These are phyloP conservation scores for Barbus barbus DNA, from an alignment of 2,113 vertebrate species.

Conservation along the genomic window DNA sequence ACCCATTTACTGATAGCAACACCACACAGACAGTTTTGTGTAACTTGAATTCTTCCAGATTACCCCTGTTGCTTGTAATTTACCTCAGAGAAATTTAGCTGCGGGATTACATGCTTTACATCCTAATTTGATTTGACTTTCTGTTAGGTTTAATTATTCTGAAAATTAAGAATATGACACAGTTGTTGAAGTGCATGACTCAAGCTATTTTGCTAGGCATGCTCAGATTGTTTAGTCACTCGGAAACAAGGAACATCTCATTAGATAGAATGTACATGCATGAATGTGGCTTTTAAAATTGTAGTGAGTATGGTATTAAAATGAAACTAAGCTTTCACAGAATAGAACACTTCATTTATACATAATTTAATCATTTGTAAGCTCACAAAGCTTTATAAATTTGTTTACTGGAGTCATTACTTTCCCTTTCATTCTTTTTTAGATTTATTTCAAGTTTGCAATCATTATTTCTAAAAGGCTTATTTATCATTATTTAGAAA, in stretches of 20 bases:
- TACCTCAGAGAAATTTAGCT: not conserved
- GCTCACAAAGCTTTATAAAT: not conserved
- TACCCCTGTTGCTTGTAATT: not conserved
- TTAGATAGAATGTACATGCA: too few relatives aligned
- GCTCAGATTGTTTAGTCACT: not conserved
- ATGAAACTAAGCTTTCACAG: not conserved
- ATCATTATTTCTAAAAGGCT: not conserved
- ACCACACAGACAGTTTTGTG: not conserved
- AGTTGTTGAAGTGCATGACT: not conserved
- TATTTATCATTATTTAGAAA: not conserved
- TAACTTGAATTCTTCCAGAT: conserved; percentile 14
- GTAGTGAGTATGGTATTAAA: not conserved
- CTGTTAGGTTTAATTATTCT: conserved; percentile 13
- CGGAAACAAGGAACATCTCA: not conserved
- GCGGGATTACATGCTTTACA: not conserved
- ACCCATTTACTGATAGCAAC: conserved; percentile 33
- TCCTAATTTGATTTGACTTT: conserved; percentile 5
- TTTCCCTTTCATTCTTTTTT: not conserved
- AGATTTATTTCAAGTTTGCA: too few relatives aligned
- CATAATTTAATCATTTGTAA: not conserved
- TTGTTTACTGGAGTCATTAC: too few relatives aligned
- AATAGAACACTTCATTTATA: too few relatives aligned
- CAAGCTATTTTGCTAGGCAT: not conserved
- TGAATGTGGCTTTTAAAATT: not conserved
- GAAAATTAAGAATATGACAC: not conserved